phyloP scores from a whole-genome alignment of 2,113 vertebrate species.

The Athene noctua region DNA sequence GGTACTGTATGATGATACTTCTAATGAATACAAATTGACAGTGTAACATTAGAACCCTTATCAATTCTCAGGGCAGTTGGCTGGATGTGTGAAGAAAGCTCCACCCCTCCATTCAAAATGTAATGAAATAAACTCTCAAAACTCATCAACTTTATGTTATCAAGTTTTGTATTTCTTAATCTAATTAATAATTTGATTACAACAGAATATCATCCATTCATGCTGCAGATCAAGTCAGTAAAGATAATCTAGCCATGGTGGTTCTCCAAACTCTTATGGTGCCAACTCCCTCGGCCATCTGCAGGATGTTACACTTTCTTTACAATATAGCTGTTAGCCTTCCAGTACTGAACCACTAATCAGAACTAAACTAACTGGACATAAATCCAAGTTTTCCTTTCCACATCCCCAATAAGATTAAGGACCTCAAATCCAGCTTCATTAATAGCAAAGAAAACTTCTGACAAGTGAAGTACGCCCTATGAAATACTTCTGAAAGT shows the following conservation, averaged over 20 bases:
- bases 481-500: background rate
- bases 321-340: slow-evolving; percentile 33
- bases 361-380: background rate
- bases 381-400: background rate
- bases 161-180: background rate
- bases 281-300: background rate
- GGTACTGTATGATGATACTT: background rate
- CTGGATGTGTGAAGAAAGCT: background rate
- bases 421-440: background rate
- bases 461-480: background rate
- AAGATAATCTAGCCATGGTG: background rate
- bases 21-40: background rate
- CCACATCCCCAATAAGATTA: background rate
- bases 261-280: background rate
- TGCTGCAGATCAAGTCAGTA: slow-evolving; percentile 54
- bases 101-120: background rate
- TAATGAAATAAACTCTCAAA: background rate
- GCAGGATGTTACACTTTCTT: slow-evolving; percentile 43
- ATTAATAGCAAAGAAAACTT: background rate
- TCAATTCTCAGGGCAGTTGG: background rate
- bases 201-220: slow-evolving; percentile 16
- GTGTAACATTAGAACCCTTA: background rate
- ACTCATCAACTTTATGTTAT: background rate
- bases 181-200: slow-evolving; percentile 19
- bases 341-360: background rate